phyloP scores from a whole-genome alignment of 92 coral and sea anemone genomes.

The Heliopora coerulea region DNA sequence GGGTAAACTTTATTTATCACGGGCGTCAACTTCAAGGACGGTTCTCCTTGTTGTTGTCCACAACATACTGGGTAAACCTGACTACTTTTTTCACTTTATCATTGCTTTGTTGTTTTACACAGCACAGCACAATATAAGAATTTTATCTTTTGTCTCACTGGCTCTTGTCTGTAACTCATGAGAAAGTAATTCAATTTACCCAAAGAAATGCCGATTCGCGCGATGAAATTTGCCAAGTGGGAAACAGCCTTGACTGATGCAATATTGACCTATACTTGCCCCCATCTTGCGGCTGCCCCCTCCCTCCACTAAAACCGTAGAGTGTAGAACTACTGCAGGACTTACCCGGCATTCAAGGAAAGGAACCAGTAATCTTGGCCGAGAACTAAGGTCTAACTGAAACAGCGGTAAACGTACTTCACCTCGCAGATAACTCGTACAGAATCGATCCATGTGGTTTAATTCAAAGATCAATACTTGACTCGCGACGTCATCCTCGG shows the following conservation, averaged over 20 bases:
- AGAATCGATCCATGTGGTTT: constrained; percentile 90
- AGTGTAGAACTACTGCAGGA: background rate
- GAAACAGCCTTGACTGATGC: no score
- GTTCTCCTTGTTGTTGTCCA: no score
- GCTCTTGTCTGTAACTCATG: no score
- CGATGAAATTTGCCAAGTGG: no score
- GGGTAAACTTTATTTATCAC: background rate
- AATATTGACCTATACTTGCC: background rate
- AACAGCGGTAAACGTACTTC: constrained; percentile 86
- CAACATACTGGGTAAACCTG: no score
- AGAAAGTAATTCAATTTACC: no score
- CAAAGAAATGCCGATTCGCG: no score
- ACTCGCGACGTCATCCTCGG: constrained; percentile 83
- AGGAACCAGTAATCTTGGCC: constrained; percentile 13
- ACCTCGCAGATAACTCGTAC: constrained; percentile 86
- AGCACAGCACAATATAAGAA: no score
- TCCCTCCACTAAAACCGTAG: background rate
- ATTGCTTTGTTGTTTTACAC: no score
- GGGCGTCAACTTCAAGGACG: background rate
- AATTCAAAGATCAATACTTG: constrained; percentile 77
- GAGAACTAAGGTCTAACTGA: constrained; percentile 72
- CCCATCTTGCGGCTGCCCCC: background rate
- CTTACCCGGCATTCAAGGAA: constrained; percentile 21
- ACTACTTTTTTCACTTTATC: no score
- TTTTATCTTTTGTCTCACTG: no score